Evolutionary conservation across 2,797 vertebrate genomes (phyloP).

Genomic region (Cynopterus sphinx): DNA sequence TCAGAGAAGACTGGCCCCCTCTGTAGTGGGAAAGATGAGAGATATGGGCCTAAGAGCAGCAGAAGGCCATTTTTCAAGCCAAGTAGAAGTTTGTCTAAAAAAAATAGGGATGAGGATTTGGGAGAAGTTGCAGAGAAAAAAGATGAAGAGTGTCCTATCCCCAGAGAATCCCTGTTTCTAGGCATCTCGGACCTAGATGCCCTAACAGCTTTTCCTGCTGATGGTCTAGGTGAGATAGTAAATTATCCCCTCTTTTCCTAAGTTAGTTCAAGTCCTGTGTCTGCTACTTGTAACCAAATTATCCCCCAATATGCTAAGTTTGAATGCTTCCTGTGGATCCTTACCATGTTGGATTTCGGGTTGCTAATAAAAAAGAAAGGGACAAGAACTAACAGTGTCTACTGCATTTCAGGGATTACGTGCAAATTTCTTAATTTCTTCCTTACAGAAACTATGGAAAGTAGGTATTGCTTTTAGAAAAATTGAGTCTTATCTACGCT

Average conservation of each 20-base stretch:
- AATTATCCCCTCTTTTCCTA: background rate
- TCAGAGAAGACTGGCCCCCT: background rate
- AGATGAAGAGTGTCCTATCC: background rate
- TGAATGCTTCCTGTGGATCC: background rate
- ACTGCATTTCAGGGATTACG: background rate
- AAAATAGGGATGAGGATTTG: background rate
- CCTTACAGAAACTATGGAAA: background rate
- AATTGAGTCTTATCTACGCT: too few species aligned
- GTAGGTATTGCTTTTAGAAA: background rate
- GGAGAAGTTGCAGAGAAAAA: background rate
- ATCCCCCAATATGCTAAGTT: background rate
- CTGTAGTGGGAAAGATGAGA: background rate
- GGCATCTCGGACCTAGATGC: background rate
- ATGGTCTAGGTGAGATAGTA: background rate
- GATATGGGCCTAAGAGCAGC: background rate
- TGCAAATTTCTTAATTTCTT: background rate
- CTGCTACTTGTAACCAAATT: background rate
- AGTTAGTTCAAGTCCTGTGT: background rate
- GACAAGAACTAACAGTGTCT: background rate
- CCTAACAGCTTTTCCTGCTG: background rate
- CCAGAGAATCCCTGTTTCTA: background rate
- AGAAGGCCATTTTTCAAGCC: background rate
- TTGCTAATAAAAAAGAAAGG: constrained; percentile 4
- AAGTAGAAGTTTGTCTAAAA: background rate
- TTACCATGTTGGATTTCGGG: background rate